These are phyloP conservation scores for Syngnathus floridae DNA, from an alignment of 2,113 vertebrate genomes.

Conservation along the genomic window DNA sequence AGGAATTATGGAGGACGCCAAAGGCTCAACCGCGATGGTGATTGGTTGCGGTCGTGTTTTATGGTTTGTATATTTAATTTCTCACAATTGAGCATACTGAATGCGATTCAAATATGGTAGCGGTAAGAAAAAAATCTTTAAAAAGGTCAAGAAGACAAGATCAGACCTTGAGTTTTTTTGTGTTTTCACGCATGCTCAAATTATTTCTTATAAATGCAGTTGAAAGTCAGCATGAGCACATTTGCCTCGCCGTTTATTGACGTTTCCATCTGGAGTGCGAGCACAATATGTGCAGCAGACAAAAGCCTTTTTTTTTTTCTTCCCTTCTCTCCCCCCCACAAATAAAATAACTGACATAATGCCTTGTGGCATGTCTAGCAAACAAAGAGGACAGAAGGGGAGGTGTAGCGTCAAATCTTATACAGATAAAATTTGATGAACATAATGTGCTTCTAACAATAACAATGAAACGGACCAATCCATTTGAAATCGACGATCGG, in stretches of 20 bases:
- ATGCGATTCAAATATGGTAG: too few species aligned
- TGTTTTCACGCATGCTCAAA: too few species aligned
- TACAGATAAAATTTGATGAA: neutral
- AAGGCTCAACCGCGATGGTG: neutral
- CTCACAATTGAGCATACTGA: too few species aligned
- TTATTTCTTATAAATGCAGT: too few species aligned
- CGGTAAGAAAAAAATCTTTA: too few species aligned
- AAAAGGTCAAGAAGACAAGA: too few species aligned
- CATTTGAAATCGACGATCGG: neutral
- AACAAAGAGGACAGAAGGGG: neutral
- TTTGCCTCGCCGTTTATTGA: conserved; percentile 32
- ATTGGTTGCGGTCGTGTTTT: too few species aligned
- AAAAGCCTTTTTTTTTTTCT: conserved; percentile 7
- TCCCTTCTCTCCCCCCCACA: neutral
- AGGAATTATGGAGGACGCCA: conserved; percentile 18
- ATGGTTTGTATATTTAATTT: too few species aligned
- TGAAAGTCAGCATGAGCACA: neutral
- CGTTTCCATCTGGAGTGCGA: conserved; percentile 2
- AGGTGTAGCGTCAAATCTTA: neutral
- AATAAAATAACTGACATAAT: neutral
- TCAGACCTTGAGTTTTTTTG: too few species aligned
- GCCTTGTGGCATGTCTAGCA: neutral
- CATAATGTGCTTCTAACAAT: neutral
- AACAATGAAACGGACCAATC: neutral
- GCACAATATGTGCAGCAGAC: conserved; percentile 14